Evolutionary conservation across 1,140 invertebrate genomes (phyloP), one percentile per base, ranked within the genome.

Genomic region (Coelopa frigida): DNA sequence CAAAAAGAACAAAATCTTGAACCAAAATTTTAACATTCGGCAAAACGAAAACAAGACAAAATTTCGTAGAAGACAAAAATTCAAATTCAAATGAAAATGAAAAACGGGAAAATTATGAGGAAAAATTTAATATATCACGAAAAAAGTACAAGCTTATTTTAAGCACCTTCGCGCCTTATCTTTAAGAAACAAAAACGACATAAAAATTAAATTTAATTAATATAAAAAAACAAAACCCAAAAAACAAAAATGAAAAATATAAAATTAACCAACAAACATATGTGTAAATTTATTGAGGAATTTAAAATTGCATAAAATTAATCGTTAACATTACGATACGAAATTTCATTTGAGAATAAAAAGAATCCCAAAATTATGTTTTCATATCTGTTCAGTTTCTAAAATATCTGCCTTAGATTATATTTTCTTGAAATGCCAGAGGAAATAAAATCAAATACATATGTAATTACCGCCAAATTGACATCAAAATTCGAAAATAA

Each of bases 101-200:
- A 35, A 21, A 46, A 37, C 32, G 24, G 23, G 32, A 46, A 40
- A 48, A 33, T 33, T 39, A 37, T 59, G 54, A 49, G 56, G 58
- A 60, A 65, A 65, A 59, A 58, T 65, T 56, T 58, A 66, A 57
- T 55, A 68, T 78, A 78, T 78, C 77, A 79, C 72, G 73, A 76
- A 77, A 78, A 78, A 78, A 80, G 78, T 80, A 80, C 78, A 80
- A 80, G 77, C 77, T 79, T 79, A 77, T 76, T 80, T 78, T 74
- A 79, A 79, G 77, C 78, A 80, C 78, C 77, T 80, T 78, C 77
- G 78, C 78, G 78, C 78, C 78, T 80, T 80, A 80, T 78, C 77
- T 77, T 75, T 75, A 73, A 73, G 72, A 74, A 70, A 68, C 68
- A 73, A 72, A 72, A 68, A 69, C 58, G 55, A 57, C 56, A 43